These are phyloP conservation scores for Edolisoma coerulescens DNA, from an alignment of 2,113 vertebrate species.

Conservation along the genomic window DNA sequence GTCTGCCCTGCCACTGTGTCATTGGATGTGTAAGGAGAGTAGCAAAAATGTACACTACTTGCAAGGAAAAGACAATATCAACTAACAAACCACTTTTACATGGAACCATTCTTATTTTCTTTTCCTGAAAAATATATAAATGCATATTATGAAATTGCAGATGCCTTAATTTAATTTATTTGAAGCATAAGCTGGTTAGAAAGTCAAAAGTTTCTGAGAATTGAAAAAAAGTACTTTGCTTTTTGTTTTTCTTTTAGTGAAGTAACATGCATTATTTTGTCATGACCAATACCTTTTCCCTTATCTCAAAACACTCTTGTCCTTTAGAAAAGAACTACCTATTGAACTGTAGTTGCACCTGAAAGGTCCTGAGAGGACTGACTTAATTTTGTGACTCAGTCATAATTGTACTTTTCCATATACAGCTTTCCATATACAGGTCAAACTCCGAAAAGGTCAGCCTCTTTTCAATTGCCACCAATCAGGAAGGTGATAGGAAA, in stretches of 20 bases:
- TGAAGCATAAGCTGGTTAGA: background rate
- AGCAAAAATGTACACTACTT: background rate
- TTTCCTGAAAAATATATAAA: background rate
- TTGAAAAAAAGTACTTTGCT: background rate
- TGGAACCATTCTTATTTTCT: background rate
- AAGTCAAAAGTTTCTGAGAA: background rate
- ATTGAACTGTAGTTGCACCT: background rate
- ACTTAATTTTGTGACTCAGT: background rate
- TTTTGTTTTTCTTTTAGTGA: background rate
- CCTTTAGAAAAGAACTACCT: background rate
- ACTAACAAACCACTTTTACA: background rate
- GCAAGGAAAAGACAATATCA: background rate
- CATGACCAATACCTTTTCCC: background rate
- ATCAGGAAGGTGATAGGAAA: background rate
- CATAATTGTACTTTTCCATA: background rate
- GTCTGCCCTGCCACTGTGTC: accelerated
- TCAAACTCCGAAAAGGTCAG: background rate
- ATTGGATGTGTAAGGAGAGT: accelerated
- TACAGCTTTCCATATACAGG: background rate
- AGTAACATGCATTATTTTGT: background rate
- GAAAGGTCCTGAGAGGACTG: background rate
- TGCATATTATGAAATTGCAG: background rate
- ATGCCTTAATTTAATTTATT: background rate
- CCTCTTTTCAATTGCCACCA: background rate
- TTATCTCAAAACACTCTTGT: background rate